phyloP scores from a whole-genome alignment of 2,113 vertebrate genomes.

The Gymnorhina tibicen region DNA sequence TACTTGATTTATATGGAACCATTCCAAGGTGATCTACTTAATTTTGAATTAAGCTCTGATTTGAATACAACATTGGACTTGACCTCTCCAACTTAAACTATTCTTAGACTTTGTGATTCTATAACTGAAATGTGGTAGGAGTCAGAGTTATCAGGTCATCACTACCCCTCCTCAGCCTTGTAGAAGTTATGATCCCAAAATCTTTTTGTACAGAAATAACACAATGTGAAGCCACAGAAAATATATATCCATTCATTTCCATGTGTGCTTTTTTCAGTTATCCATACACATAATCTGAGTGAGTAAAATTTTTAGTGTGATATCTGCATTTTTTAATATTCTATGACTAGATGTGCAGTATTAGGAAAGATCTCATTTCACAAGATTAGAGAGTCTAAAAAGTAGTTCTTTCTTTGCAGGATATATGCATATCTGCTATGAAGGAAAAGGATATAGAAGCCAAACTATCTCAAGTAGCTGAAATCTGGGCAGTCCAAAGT shows the following conservation, averaged over 20 bases:
- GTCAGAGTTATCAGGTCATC: not conserved
- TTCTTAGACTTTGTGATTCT: not conserved
- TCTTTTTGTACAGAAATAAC: not conserved
- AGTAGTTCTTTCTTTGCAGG: conserved; percentile 40
- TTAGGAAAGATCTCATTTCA: not conserved
- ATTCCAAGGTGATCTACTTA: not conserved
- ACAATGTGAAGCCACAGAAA: not conserved
- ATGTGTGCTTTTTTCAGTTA: not conserved
- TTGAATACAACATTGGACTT: not conserved
- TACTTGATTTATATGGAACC: not conserved
- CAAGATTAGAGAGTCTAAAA: not conserved
- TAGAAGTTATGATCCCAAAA: not conserved
- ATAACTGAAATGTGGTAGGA: not conserved
- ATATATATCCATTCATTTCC: not conserved
- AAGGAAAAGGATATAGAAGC: conserved; percentile 83
- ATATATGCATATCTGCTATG: conserved; percentile 79
- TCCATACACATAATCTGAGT: not conserved
- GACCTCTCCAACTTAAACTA: not conserved
- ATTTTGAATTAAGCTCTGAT: not conserved
- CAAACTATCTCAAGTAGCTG: conserved; percentile 69
- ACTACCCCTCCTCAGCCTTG: not conserved
- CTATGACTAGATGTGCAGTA: not conserved
- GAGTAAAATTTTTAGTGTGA: not conserved
- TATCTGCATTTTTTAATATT: not conserved
- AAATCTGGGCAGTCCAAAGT: conserved; percentile 70